A percentile compares a stretch with the other conserved stretches of the same genome.
These are phyloP conservation scores for Choloepus didactylus DNA, from an alignment of 2,797 vertebrate genomes.

Conservation along the genomic window DNA sequence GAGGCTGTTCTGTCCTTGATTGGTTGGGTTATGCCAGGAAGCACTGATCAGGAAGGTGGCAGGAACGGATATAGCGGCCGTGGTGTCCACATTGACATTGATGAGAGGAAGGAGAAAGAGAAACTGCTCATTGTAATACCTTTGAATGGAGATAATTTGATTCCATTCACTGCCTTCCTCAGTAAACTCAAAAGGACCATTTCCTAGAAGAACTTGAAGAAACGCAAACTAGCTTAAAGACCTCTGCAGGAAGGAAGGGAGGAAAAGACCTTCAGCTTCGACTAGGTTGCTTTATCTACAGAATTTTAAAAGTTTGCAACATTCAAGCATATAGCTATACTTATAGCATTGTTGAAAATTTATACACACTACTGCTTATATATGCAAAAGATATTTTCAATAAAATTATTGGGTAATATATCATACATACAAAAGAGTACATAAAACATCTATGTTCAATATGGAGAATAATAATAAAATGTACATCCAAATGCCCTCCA, in stretches of 20 bases:
- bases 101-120: not conserved
- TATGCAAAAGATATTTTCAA: not conserved
- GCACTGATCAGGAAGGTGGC: not conserved
- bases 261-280: not conserved
- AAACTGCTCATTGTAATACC: not conserved
- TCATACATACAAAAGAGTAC: not conserved
- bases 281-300: not conserved
- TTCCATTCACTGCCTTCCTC: not conserved
- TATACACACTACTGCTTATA: not conserved
- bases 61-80: not conserved
- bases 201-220: not conserved
- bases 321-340: too few species aligned
- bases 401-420: not conserved
- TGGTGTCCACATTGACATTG: not conserved
- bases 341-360: not conserved
- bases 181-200: not conserved
- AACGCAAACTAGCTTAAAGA: not conserved
- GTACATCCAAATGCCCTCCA: rapidly evolving
- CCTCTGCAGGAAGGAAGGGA: not conserved
- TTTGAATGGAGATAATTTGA: not conserved
- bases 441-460: not conserved
- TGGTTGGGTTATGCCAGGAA: not conserved
- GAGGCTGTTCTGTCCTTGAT: not conserved
- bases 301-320: not conserved
- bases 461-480: not conserved